Conservation (phyloP, 2,888 invertebrate genomes). For the Lampropteryx suffumata region DNA sequence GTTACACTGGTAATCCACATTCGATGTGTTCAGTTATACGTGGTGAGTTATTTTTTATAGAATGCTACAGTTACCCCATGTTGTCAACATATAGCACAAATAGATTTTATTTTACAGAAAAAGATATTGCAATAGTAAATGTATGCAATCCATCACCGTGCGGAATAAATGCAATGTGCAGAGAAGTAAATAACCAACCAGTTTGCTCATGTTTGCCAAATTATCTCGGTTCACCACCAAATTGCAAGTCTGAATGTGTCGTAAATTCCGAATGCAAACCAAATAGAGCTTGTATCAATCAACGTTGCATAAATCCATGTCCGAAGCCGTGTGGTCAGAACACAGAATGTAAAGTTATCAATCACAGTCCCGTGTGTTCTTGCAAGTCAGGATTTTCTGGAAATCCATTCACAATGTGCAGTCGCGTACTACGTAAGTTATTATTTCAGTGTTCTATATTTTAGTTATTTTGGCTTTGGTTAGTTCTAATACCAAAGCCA, state of each 20-base stretch:
- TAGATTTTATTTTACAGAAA: constrained; percentile 50
- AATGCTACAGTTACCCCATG: background rate
- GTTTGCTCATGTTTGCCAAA: constrained; percentile 88
- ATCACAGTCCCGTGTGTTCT: constrained; percentile 88
- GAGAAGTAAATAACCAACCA: constrained; percentile 86
- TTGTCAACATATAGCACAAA: background rate
- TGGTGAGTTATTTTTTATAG: constrained; percentile 51
- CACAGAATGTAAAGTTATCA: constrained; percentile 86
- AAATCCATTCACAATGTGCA: constrained; percentile 86
- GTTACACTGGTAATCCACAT: constrained; percentile 87
- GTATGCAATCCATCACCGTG: constrained; percentile 90
- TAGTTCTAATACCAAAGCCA: too few species aligned
- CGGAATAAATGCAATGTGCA: constrained; percentile 88
- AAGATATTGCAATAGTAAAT: constrained; percentile 61
- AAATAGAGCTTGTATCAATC: constrained; percentile 86
- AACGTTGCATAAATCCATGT: constrained; percentile 87
- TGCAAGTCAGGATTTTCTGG: constrained; percentile 87
- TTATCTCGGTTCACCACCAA: constrained; percentile 86
- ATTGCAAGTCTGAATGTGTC: constrained; percentile 85
- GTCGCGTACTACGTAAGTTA: constrained; percentile 81
- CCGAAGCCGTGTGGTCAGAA: constrained; percentile 86
- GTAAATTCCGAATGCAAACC: constrained; percentile 85
- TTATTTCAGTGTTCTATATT: too few species aligned
- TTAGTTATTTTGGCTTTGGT: too few species aligned
- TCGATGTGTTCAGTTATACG: constrained; percentile 66